Evolutionary conservation across 2,888 invertebrate species (phyloP).

Genomic region (Diaperis boleti): DNA sequence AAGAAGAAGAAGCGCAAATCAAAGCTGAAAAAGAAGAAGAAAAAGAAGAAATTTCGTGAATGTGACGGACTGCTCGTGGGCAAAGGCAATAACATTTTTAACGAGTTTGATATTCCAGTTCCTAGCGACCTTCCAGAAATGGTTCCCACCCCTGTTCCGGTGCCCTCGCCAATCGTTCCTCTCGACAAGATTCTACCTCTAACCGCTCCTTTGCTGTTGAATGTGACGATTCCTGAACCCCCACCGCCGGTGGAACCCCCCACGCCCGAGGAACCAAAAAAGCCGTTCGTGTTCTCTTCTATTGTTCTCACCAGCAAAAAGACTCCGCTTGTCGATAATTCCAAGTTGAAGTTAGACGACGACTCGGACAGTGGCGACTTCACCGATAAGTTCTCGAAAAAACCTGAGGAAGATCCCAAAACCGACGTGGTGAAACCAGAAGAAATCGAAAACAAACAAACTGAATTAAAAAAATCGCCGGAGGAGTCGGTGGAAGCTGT

Average conservation of each 20-base stretch:
- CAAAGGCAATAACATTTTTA: constrained; percentile 34
- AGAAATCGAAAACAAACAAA: not conserved
- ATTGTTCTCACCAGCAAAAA: constrained; percentile 56
- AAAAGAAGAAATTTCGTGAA: constrained; percentile 31
- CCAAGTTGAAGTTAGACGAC: constrained; percentile 55
- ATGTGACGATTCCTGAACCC: not conserved
- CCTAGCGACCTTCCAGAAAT: constrained; percentile 38
- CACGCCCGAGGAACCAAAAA: constrained; percentile 24
- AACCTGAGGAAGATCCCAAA: constrained; percentile 6
- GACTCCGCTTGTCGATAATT: constrained; percentile 50
- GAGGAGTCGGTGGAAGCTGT: too few relatives aligned
- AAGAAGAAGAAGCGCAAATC: constrained; percentile 30
- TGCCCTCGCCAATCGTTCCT: constrained; percentile 35
- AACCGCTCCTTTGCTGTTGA: constrained; percentile 3
- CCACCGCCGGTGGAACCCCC: constrained; percentile 4
- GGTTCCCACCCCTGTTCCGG: constrained; percentile 34
- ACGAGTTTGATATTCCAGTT: constrained; percentile 42
- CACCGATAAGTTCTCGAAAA: constrained; percentile 35
- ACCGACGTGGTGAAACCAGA: not conserved
- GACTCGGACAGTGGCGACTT: constrained; percentile 49
- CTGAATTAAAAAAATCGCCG: too few relatives aligned
- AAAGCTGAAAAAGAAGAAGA: constrained; percentile 39
- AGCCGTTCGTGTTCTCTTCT: constrained; percentile 54
- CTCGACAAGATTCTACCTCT: constrained; percentile 15
- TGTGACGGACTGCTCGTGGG: constrained; percentile 22